Percentiles rank a stretch among this genome's conserved stretches.
Evolutionary conservation across 2,113 vertebrate species (phyloP).

Genomic region (Conger conger): DNA sequence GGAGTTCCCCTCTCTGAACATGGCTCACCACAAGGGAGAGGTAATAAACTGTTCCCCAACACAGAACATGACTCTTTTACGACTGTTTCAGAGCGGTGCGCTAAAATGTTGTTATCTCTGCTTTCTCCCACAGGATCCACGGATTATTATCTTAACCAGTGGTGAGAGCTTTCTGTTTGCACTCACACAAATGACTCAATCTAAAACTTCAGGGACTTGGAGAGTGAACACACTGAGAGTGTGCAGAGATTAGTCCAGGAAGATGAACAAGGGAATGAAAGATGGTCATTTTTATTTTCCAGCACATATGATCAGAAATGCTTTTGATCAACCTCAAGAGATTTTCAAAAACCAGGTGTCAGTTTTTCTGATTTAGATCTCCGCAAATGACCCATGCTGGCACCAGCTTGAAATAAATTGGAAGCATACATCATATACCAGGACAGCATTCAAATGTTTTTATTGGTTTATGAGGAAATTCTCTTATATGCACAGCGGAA

Average conservation of each 20-base stretch:
- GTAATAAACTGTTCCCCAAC: conserved; percentile 61
- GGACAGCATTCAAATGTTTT: neutral
- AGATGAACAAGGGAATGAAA: neutral
- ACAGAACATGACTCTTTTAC: neutral
- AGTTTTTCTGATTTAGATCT: neutral
- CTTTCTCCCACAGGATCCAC: conserved; percentile 71
- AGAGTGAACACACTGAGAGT: neutral
- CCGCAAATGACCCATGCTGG: neutral
- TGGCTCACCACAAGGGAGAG: conserved; percentile 87
- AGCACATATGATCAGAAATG: neutral
- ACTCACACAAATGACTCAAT: neutral
- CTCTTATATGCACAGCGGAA: neutral
- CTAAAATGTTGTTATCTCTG: neutral
- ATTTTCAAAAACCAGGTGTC: conserved; percentile 8
- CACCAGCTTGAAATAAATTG: neutral
- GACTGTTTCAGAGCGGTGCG: too few relatives aligned
- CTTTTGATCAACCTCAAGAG: neutral
- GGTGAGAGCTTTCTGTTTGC: conserved; percentile 62
- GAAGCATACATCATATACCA: neutral
- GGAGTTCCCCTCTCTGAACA: conserved; percentile 84
- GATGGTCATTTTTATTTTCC: neutral
- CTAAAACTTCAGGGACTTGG: neutral
- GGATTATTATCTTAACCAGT: conserved; percentile 79
- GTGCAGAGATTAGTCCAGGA: neutral
- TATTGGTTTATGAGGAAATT: neutral